A percentile compares a stretch with the other conserved stretches of the same genome.
Conservation (phyloP, 2,888 invertebrate species). For the Subacronicta megacephala region DNA sequence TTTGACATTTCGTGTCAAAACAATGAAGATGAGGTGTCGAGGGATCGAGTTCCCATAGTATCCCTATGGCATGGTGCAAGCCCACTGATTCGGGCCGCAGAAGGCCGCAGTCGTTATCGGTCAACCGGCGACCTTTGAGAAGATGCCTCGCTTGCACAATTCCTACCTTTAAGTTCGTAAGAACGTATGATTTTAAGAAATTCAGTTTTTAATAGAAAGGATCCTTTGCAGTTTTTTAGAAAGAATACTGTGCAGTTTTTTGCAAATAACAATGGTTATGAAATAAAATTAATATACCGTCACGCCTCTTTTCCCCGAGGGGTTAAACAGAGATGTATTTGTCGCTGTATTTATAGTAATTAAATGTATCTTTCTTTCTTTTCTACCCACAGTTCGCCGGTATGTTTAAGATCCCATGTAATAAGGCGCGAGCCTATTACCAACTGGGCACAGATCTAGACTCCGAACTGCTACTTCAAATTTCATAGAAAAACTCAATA, state of each 20-base stretch:
- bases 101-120: constrained; percentile 87
- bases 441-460: no score
- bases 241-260: background rate
- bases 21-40: constrained; percentile 19
- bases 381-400: no score
- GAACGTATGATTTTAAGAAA: constrained; percentile 36
- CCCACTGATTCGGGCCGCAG: constrained; percentile 73
- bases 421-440: no score
- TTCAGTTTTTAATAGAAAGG: constrained; percentile 7
- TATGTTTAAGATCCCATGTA: no score
- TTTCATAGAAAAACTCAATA: no score
- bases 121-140: constrained; percentile 82
- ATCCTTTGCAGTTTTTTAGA: constrained; percentile 9
- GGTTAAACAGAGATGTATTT: no score
- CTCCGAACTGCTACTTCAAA: no score
- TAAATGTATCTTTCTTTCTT: no score
- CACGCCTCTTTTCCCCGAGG: no score
- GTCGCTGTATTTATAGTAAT: no score
- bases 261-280: no score
- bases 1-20: constrained; percentile 36
- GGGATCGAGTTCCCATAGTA: constrained; percentile 61
- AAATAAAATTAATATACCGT: no score
- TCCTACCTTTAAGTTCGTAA: constrained; percentile 41
- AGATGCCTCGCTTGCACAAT: constrained; percentile 74
- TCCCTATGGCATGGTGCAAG: constrained; percentile 70